Base-by-base conservation (phyloP, 1,140 invertebrate genomes). In the Ceratina australensis region DNA sequence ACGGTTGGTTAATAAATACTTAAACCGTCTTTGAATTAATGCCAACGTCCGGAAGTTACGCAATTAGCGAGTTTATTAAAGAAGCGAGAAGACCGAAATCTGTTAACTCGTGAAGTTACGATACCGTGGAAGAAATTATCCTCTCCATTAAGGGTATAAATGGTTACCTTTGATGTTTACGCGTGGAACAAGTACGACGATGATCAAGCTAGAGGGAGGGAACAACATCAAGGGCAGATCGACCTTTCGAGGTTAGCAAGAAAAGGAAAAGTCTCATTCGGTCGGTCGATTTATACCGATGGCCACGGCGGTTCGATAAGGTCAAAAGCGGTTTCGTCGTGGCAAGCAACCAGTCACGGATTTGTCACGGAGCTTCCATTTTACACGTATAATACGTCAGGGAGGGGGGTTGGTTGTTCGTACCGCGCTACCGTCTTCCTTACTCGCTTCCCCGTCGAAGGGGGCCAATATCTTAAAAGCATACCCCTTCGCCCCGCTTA, bases 391-490 rank as follows among this genome's bases (percentile, higher is more conserved):
- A 88, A 89, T 89, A 89, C 86, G 83, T 85, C 86, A 85, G 75
- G 81, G 71, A n/a, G n/a, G n/a, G n/a, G n/a, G n/a, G n/a, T n/a
- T n/a, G n/a, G n/a, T n/a, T 80, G 78, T 80, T 82, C 75, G 80
- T 83, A 81, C 76, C 78, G 78, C 65, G 65, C 42, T 60, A 42
- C 28, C 49, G 72, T 54, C 65, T 78, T 71, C 71, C 74, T n/a
- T 28, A n/a, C 56, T 85, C 74, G 80, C 77, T 86, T 82, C 63
- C 81, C 10, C 80, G 74, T 78, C 60, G 61, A 42, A 10, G 80
- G 84, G 84, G 84, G 84, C 85, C 88, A 90, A 90, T 89, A 90
- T 85, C 89, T 90, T 89, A 87, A 89, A 89, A 89, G 87, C 87
- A 75, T 79, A 72, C 59, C 75, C 65, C 74, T 66, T 56, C 64